A percentile compares a stretch with the other conserved stretches of the same genome.
phyloP scores from a whole-genome alignment of 92 coral and sea anemone genomes.

The Scolanthus callimorphus region DNA sequence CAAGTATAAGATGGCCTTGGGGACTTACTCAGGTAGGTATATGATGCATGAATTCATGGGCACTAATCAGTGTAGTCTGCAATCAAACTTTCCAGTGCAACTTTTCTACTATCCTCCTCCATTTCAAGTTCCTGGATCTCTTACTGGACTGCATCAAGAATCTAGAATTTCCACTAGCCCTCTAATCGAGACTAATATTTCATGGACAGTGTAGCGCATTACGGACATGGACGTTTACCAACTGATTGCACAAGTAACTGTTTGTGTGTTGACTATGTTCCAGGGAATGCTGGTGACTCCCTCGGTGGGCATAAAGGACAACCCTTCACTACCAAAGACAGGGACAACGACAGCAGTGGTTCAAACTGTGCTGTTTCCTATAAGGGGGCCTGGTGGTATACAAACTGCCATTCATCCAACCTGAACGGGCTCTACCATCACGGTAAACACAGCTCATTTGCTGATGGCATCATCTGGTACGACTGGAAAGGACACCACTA shows the following conservation, averaged over 20 bases:
- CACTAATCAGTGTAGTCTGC: too few species aligned
- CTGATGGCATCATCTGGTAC: slow-evolving; percentile 53
- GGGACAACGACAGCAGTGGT: slow-evolving; percentile 15
- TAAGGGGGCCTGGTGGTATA: slow-evolving; percentile 66
- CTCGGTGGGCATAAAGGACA: slow-evolving; percentile 18
- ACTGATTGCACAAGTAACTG: too few species aligned
- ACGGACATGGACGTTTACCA: too few species aligned
- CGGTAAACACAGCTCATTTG: slow-evolving; percentile 34
- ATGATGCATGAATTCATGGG: too few species aligned
- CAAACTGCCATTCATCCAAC: slow-evolving; percentile 25
- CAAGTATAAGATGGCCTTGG: slow-evolving; percentile 19
- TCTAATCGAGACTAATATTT: too few species aligned
- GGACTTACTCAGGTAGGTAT: slow-evolving; percentile 8
- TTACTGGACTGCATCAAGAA: too few species aligned
- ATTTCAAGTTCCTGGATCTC: too few species aligned
- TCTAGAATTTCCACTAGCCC: too few species aligned
- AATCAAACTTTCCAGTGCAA: too few species aligned
- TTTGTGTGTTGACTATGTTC: too few species aligned
- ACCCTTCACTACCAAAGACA: slow-evolving; percentile 46
- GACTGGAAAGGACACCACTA: slow-evolving; percentile 55
- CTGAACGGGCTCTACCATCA: slow-evolving; percentile 57
- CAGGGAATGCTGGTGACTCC: slow-evolving; percentile 46
- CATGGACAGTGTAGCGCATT: too few species aligned
- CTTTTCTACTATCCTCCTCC: too few species aligned
- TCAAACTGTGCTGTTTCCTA: slow-evolving; percentile 28